These are phyloP conservation scores for Orchesellides sinensis DNA, from an alignment of 2,888 invertebrate genomes.

Conservation along the genomic window DNA sequence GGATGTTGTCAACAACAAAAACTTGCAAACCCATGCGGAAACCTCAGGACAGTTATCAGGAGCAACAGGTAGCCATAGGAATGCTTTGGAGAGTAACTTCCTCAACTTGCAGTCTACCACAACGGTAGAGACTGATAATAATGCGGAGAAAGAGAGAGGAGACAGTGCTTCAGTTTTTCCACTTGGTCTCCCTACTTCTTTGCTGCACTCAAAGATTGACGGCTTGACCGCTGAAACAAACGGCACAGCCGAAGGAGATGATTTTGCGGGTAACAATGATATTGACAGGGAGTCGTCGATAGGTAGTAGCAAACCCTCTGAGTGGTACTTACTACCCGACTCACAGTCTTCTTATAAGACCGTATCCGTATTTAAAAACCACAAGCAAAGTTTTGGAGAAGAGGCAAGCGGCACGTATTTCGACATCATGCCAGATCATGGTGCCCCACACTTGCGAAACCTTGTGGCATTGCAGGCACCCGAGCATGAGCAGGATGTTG, in stretches of 20 bases:
- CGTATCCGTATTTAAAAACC: background rate
- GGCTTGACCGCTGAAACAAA: background rate
- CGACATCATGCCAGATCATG: conserved; percentile 18
- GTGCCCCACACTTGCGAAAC: conserved; percentile 32
- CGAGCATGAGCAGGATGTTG: conserved; percentile 12
- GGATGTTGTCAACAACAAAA: conserved; percentile 1
- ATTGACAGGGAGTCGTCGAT: background rate
- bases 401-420: background rate
- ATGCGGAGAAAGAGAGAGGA: conserved; percentile 6
- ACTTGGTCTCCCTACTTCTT: background rate
- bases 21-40: conserved; percentile 32
- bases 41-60: background rate
- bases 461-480: background rate
- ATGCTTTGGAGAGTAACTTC: conserved; percentile 28
- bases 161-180: background rate
- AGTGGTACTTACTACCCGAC: conserved; percentile 28
- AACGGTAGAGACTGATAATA: background rate
- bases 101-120: background rate
- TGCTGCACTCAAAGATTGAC: background rate
- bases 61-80: conserved; percentile 59
- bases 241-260: background rate
- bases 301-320: background rate
- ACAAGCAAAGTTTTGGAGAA: background rate
- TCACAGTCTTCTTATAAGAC: conserved; percentile 2
- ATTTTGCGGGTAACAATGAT: background rate